These are phyloP conservation scores for Capreolus pygargus DNA, from an alignment of 2,113 vertebrate species.

Conservation along the genomic window DNA sequence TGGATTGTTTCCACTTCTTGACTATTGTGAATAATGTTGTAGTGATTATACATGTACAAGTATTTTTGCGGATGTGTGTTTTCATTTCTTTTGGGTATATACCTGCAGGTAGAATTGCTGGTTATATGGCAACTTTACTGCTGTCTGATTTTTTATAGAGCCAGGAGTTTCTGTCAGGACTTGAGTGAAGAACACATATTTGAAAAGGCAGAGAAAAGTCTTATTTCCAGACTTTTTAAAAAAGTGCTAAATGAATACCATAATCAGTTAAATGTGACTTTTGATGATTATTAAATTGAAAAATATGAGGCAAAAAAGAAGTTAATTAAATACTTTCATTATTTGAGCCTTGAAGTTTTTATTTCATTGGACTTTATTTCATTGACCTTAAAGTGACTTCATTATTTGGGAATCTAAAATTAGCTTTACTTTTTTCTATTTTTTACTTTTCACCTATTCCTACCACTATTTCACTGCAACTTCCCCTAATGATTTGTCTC, in stretches of 20 bases:
- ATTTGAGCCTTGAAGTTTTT: not conserved
- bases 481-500: not conserved
- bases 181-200: not conserved
- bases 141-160: conserved; percentile 3
- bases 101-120: not conserved
- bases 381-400: not conserved
- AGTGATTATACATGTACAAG: not conserved
- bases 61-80: not conserved
- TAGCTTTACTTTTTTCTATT: not conserved
- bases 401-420: not conserved
- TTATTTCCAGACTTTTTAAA: not conserved
- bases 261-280: not conserved
- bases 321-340: not conserved
- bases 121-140: not conserved
- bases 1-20: not conserved
- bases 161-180: not conserved
- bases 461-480: not conserved
- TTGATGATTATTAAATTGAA: not conserved
- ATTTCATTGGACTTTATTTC: not conserved
- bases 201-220: not conserved
- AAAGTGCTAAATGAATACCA: not conserved
- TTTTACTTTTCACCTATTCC: not conserved
- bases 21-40: not conserved
- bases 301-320: conserved; percentile 7
- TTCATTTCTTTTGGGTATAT: not conserved